Evolutionary conservation across 2,888 invertebrate genomes (phyloP), one percentile per base, ranked within the genome.

Genomic region (Notocelia uddmanniana): DNA sequence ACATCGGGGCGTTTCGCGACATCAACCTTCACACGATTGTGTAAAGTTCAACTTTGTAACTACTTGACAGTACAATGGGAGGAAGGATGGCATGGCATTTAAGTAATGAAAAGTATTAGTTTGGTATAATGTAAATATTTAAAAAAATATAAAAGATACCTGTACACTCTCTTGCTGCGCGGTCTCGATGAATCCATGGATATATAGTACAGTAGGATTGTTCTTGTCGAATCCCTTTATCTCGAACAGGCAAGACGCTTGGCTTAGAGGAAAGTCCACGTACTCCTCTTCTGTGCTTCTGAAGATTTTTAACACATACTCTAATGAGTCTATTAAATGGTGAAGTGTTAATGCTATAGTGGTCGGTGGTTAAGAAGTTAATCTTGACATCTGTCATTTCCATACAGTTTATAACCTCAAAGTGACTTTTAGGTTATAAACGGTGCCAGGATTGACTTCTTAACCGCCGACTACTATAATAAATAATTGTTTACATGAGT

Each of bases 111-210:
- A 3, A 0, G 10, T 41, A 15, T 15, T 41, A 15, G 11, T 41
- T 41, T 41, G 41, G 41, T 3, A 3, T 13, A 41, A 41, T 13
- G 41, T 41, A 15, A 13, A 41, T 3, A 0, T 15, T 15, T 41
- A 41, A 13, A 41, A 3, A 5, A 26, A 26, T n/a, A n/a, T n/a
- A n/a, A n/a, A n/a, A n/a, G n/a, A n/a, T 81, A 93, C 93, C 87
- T 93, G 92, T 76, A 95, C 89, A 80, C 95, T 95, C 80, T 95
- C 94, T 63, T 94, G 94, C 70, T 93, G 89, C 0, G 95, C 92
- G 48, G 94, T 89, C 79, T 95, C 95, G 74, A 95, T 89, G 79
- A 95, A 95, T 0, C 95, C 95, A 80, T 95, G 95, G 37, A 95
- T 84, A 83, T 95, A 95, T 0, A 95, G 78, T 2, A 95, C 93